Evolutionary conservation across 2,888 invertebrate species (phyloP).

Genomic region (Tetragnatha montana): DNA sequence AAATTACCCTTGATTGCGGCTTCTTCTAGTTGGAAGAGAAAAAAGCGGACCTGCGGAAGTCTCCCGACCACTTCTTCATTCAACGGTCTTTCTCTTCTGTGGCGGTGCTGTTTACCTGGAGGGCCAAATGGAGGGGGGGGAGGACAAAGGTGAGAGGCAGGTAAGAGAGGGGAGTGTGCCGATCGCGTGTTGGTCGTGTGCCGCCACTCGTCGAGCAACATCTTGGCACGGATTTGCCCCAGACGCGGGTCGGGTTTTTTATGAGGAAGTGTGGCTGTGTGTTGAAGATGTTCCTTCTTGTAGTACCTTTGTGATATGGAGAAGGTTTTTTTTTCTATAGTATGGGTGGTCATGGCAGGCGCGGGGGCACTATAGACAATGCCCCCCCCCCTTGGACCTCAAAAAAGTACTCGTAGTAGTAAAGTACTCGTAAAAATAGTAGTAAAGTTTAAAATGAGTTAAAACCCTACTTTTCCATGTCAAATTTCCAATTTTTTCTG

Average conservation of each 20-base stretch:
- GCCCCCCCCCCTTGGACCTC: too few species aligned
- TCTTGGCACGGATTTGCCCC: background rate
- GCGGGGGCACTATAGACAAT: too few species aligned
- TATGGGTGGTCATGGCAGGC: too few species aligned
- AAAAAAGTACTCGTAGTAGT: too few species aligned
- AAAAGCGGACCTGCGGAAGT: background rate
- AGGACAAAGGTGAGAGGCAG: background rate
- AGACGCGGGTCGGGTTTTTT: background rate
- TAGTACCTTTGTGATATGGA: too few species aligned
- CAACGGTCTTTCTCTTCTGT: background rate
- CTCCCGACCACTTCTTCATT: background rate
- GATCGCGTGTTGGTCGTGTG: constrained; percentile 43
- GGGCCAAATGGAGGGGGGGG: background rate
- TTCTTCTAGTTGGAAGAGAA: background rate
- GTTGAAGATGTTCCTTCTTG: too few species aligned
- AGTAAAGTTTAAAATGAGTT: too few species aligned
- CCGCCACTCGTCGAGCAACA: constrained; percentile 21
- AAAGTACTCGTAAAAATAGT: too few species aligned
- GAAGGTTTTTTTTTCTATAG: too few species aligned
- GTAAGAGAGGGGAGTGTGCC: constrained; percentile 44
- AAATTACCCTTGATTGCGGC: constrained; percentile 32
- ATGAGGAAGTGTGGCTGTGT: too few species aligned
- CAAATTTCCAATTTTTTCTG: too few species aligned
- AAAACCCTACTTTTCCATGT: too few species aligned
- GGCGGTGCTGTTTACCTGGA: background rate